These are phyloP conservation scores for Andrena chrysosceles DNA, from an alignment of 2,888 invertebrate genomes.

Conservation along the genomic window DNA sequence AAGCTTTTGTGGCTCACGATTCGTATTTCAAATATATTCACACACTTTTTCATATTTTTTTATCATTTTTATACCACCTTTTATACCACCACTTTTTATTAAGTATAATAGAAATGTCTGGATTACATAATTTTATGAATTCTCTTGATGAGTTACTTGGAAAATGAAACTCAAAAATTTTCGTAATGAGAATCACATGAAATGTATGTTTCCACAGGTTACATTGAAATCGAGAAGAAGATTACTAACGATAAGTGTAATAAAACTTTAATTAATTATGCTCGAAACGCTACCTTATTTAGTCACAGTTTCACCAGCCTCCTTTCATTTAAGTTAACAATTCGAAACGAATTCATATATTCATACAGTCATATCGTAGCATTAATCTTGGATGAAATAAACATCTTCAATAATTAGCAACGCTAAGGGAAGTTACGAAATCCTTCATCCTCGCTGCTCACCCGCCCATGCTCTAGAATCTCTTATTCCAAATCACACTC, in stretches of 20 bases:
- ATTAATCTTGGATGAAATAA: conserved; percentile 56
- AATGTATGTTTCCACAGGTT: background rate
- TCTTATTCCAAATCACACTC: conserved; percentile 56
- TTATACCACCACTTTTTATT: too few relatives aligned
- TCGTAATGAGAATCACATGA: background rate
- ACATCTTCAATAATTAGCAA: conserved; percentile 71
- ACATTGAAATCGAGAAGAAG: background rate
- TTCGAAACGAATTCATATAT: conserved; percentile 7
- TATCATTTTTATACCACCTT: too few relatives aligned
- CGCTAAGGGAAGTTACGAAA: conserved; percentile 70
- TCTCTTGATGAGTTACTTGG: background rate
- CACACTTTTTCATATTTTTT: too few relatives aligned
- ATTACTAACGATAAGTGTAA: background rate
- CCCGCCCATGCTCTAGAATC: conserved; percentile 25
- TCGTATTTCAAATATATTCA: too few relatives aligned
- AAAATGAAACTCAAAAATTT: background rate
- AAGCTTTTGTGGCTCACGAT: too few relatives aligned
- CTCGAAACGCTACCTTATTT: conserved; percentile 14
- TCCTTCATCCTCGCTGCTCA: conserved; percentile 31
- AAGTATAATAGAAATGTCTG: background rate
- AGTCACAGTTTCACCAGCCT: conserved; percentile 1
- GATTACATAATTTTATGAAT: background rate
- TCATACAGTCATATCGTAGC: conserved; percentile 36
- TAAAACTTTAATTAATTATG: conserved; percentile 14
- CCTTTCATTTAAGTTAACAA: conserved; percentile 28